Base-by-base conservation (phyloP, 2,113 vertebrate genomes). In the Zootoca vivipara region DNA sequence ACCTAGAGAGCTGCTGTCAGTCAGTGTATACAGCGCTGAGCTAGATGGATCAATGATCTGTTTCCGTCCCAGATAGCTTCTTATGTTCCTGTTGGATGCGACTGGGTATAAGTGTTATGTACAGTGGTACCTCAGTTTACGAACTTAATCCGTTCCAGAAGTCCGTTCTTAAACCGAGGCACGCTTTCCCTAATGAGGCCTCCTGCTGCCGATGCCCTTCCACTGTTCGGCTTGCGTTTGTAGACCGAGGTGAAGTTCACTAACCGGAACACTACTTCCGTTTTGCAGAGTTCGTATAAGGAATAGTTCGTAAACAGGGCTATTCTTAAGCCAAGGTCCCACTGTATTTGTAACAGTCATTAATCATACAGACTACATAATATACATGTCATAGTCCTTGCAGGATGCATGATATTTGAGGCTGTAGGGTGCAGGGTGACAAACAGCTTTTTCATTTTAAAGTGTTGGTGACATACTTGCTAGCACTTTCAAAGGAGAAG, bases 351-450 rank as follows among this genome's bases (percentile, higher is more conserved):
- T 46, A 46, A 9, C 33, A 86, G 26, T 82, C 78, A 33, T 65
- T 90, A 90, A 91, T 86, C 83, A 8, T 88, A 1, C 26, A 67
- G n/a, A 81, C 26, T 70, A 52, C 24, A 72, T 4, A 28, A 30
- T 87, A 22, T 20, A 0, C 89, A 84, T 90, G 90, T 91, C n/a
- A 20, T 28, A 18, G 3, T 87, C 79, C 79, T 83, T 85, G 33
- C 38, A 42, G 42, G 85, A 89, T 46, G 64, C 7, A 70, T 91
- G 89, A 88, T 86, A 72, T 93, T 58, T 72, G 82, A 28, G 90
- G 85, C 5, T 88, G n/a, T 30, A 18, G 24, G 30, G n/a, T 84
- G 89, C 33, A 79, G 28, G 77, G 28, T 1, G 28, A 78, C 6
- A 30, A 56, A 56, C 13, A 78, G 26, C 16, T 42, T 5, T 56